Base-by-base conservation (phyloP, 1,140 invertebrate species). In the Scylla paramamosain region DNA sequence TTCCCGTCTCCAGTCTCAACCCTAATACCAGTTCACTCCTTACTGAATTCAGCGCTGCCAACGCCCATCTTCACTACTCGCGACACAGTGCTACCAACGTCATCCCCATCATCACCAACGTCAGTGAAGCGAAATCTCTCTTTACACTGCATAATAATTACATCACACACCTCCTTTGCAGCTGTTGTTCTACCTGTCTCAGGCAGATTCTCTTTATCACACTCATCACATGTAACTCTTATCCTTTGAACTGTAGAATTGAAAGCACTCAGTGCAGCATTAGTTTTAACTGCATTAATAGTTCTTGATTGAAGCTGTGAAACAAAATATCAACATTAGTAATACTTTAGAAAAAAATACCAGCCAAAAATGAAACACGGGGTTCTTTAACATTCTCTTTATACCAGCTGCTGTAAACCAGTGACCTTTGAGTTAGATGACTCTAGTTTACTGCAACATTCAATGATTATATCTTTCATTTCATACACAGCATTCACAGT, bases 391-490 rank as follows among this genome's bases (percentile, higher is more conserved):
- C 12, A 91, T 39, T 94, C 95, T 93, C 46, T 94, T 94, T 25
- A 96, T 92, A 86, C 95, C 93, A 88, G 59, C 59, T 84, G 93
- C 93, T 94, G 95, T 67, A 59, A 31, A 94, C 95, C 92, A 92
- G 92, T 95, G 28, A 48, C 86, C 86, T 29, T 95, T 84, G 94
- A 94, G 90, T 96, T 91, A 87, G 95, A 93, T 95, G 94, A 31
- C 77, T 95, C 94, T n/a, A 94, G 59, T n/a, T 29, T 95, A 77
- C 91, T 96, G 95, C 95, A 95, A 95, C 94, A 96, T 91, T 96
- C 88, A 94, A 91, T 91, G 20, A 96, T 6, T 92, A 29, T 25
- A 52, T 95, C 94, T 91, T 95, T 96, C 94, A 96, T 95, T 83
- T 93, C 95, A 29, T 96, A 10, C 48, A 96, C 95, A 95, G 94